Evolutionary conservation across 2,888 invertebrate genomes (phyloP).

Genomic region (Dorcus hopei): DNA sequence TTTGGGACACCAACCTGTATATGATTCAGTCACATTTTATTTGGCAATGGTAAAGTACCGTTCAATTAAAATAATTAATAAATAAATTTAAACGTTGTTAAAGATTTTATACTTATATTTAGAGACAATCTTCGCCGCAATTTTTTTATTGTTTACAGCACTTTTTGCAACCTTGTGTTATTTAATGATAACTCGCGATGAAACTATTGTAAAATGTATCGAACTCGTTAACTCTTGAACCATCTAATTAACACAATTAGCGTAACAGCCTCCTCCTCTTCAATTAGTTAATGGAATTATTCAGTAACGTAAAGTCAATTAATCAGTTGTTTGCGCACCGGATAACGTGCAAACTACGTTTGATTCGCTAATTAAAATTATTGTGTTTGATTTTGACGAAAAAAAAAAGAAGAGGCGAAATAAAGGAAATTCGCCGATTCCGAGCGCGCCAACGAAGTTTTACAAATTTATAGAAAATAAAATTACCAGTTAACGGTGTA

Average conservation of each 20-base stretch:
- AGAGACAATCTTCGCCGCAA: too few relatives aligned
- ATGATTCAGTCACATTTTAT: too few relatives aligned
- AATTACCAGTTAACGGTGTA: slow-evolving; percentile 25
- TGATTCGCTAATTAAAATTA: not conserved
- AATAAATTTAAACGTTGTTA: too few relatives aligned
- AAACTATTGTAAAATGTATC: too few relatives aligned
- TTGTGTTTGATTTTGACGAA: not conserved
- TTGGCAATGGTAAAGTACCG: too few relatives aligned
- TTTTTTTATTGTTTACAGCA: too few relatives aligned
- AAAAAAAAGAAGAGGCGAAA: not conserved
- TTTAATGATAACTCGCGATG: too few relatives aligned
- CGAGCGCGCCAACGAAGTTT: not conserved
- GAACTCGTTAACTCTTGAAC: not conserved
- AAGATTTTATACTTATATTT: too few relatives aligned
- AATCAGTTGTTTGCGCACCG: not conserved
- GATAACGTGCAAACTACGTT: not conserved
- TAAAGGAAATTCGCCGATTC: not conserved
- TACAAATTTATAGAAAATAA: slow-evolving; percentile 19
- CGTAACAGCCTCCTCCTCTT: not conserved
- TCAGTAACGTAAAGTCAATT: not conserved
- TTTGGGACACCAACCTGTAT: too few relatives aligned
- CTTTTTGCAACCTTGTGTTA: too few relatives aligned
- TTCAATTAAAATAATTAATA: too few relatives aligned
- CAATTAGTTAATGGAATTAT: slow-evolving; percentile 1
- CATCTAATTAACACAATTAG: not conserved